Conservation (phyloP, 2,797 vertebrate genomes). For the Acanthurus leucopareius region DNA sequence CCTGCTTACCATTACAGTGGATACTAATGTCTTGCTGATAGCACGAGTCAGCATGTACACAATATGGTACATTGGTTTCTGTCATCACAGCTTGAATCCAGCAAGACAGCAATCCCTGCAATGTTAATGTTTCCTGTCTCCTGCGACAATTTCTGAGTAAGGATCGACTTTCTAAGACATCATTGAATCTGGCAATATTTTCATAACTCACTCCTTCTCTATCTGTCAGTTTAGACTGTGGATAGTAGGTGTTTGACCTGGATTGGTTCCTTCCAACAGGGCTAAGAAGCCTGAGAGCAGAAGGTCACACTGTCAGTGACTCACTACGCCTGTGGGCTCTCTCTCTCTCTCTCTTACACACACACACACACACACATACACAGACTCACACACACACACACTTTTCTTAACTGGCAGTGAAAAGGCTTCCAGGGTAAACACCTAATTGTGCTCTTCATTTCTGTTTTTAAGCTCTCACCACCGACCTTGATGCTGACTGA, state of each 20-base stretch:
- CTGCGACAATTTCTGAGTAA: neutral
- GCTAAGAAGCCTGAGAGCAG: conserved; percentile 73
- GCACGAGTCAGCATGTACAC: conserved; percentile 32
- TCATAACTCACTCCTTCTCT: conserved; percentile 30
- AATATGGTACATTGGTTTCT: conserved; percentile 12
- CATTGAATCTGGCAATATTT: conserved; percentile 31
- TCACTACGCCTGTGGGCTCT: conserved; percentile 60
- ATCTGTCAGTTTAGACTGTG: conserved; percentile 27
- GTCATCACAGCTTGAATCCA: conserved; percentile 18
- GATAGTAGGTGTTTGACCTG: conserved; percentile 73
- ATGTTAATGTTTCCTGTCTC: conserved; percentile 32
- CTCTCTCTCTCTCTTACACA: conserved; percentile 14
- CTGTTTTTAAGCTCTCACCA: conserved; percentile 68
- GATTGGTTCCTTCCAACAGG: conserved; percentile 62
- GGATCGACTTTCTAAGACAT: conserved; percentile 8
- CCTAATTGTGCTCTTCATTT: conserved; percentile 74
- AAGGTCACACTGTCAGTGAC: conserved; percentile 79
- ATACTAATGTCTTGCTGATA: conserved; percentile 35
- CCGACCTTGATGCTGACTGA: conserved; percentile 75
- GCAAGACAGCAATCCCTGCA: conserved; percentile 8
- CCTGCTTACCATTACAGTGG: conserved; percentile 6
- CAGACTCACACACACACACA: conserved; percentile 12
- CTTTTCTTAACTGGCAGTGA: conserved; percentile 52
- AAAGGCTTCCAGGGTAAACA: conserved; percentile 77
- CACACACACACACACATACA: conserved; percentile 17